phyloP scores from a whole-genome alignment of 2,797 vertebrate genomes.

The Mus caroli region DNA sequence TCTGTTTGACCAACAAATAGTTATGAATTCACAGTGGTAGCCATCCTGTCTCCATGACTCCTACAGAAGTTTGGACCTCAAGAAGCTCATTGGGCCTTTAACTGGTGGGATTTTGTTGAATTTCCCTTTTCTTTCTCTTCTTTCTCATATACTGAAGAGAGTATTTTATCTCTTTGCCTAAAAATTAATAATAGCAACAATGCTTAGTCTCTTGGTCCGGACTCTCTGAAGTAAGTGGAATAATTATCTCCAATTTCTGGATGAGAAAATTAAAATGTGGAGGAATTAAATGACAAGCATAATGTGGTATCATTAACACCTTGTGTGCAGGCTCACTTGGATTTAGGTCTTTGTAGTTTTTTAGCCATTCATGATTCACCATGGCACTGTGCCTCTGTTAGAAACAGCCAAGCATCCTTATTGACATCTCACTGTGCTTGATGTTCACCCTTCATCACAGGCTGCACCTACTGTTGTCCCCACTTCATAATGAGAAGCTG shows the following conservation, averaged over 20 bases:
- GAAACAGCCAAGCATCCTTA: not conserved
- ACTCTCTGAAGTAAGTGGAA: not conserved
- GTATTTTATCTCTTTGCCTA: not conserved
- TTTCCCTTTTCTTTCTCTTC: not conserved
- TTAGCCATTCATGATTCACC: not conserved
- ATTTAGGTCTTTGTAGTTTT: not conserved
- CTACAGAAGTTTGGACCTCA: not conserved
- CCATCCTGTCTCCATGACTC: not conserved
- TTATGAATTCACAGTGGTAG: not conserved
- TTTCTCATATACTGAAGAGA: not conserved
- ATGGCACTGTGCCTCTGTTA: not conserved
- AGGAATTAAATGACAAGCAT: not conserved
- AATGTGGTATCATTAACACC: not conserved
- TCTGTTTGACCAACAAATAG: constrained; percentile 19
- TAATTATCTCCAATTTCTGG: not conserved
- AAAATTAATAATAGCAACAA: not conserved
- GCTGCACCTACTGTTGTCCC: not conserved
- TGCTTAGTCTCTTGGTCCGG: not conserved
- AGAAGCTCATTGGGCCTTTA: not conserved
- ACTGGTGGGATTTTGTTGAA: not conserved
- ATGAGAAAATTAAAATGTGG: not conserved
- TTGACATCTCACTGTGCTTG: fast-evolving
- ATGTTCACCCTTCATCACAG: not conserved
- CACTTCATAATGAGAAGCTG: not conserved
- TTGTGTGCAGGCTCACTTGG: not conserved